Evolutionary conservation across 2,113 vertebrate species (phyloP), one percentile per base, ranked within the genome.

Genomic region (Tinamus guttatus): DNA sequence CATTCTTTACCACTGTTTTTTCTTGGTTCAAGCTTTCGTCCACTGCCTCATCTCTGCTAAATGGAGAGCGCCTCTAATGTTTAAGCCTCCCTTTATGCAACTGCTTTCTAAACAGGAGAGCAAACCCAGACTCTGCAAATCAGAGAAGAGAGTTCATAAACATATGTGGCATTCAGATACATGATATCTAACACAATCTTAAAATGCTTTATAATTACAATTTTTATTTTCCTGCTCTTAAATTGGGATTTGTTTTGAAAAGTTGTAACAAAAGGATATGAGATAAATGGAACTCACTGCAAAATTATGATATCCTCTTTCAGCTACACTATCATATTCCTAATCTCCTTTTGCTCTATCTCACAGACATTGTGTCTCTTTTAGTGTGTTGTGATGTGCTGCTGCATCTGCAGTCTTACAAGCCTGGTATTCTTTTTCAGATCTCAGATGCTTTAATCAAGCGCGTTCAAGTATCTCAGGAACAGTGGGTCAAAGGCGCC

Each of bases 401-500:
- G 47, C 64, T 88, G 43, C n/a, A 40, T 63, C 81, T 89, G 36
- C 49, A 52, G 5, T 58, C 71, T 47, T 65, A 34, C 45, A 56
- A 89, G 36, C 45, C 34, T 56, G 85, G 38, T 93, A 18, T 41
- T 97, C 27, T 94, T 74, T 96, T 98, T 73, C 76, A 99, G 99
- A 99, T 99, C 97, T 99, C 99, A 0, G 99, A 99, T 27, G 99
- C 99, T 63, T 98, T 99, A 96, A 99, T 99, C 97, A 99, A 99
- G 96, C 98, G 99, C 22, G 99, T 99, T 71, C 98, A 98, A 81
- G 97, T 98, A 45, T 99, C 99, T 90, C 99, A 99, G 98, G 99
- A 99, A 87, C 99, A 99, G 94, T 99, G 99, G 99, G 99, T 99
- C 67, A 99, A 99, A 97, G 99, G 99, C 17, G 99, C 99, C 56